phyloP scores from a whole-genome alignment of 2,888 invertebrate species.

The Drosophila villosipedis region DNA sequence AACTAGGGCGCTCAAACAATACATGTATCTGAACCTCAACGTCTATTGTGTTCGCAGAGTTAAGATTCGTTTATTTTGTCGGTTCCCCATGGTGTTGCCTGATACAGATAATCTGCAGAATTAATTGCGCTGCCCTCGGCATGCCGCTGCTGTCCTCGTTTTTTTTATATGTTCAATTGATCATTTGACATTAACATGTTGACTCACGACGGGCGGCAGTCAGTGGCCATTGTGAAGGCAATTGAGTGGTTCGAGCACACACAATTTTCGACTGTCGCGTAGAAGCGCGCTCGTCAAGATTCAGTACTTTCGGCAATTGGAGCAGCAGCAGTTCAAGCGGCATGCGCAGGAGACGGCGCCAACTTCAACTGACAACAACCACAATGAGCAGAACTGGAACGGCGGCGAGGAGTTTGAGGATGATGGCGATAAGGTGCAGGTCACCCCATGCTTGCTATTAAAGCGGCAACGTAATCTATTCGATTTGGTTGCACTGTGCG shows the following conservation, averaged over 20 bases:
- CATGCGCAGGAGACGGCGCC: constrained; percentile 57
- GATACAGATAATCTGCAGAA: constrained; percentile 42
- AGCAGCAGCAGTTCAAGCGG: constrained; percentile 58
- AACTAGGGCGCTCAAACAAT: constrained; percentile 16
- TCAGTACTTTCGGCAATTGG: constrained; percentile 81
- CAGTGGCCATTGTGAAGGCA: constrained; percentile 69
- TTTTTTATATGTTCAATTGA: constrained; percentile 63
- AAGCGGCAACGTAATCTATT: constrained; percentile 76
- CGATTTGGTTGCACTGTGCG: constrained; percentile 81
- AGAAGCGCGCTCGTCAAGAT: constrained; percentile 67
- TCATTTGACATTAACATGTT: constrained; percentile 75
- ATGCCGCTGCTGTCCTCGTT: constrained; percentile 52
- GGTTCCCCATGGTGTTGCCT: constrained; percentile 12
- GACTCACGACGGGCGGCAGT: constrained; percentile 49
- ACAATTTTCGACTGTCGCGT: constrained; percentile 34
- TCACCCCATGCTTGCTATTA: constrained; percentile 61
- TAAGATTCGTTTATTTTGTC: constrained; percentile 22
- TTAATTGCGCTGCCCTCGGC: constrained; percentile 47
- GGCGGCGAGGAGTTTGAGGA: constrained; percentile 9
- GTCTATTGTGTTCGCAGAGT: constrained; percentile 13
- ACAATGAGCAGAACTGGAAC: neutral
- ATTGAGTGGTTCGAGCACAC: constrained; percentile 55
- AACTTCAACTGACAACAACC: constrained; percentile 30
- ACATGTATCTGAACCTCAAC: neutral
- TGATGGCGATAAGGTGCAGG: constrained; percentile 20